Evolutionary conservation across 2,797 vertebrate genomes (phyloP), one percentile per base, ranked within the genome.

Genomic region (Notolepis coatsorum): DNA sequence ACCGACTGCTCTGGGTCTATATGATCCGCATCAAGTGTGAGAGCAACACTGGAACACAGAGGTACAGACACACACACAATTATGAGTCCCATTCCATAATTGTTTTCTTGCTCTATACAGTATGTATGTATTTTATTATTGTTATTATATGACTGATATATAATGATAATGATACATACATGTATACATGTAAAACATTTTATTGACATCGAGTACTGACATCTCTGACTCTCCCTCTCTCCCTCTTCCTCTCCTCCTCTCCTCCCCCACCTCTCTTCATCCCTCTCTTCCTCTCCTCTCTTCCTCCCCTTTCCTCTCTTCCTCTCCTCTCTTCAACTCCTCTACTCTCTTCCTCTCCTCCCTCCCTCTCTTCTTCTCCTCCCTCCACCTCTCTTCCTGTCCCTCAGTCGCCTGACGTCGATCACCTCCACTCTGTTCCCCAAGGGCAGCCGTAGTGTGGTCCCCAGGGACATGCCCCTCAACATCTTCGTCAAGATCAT

Each of bases 401-500:
- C 68, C 86, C 83, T 17, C 88, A 99, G 98, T 84, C 97, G 98
- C 35, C 94, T 99, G 85, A 97, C 95, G 55, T 96, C 96, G 81
- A 99, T 99, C 90, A 95, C 97, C 75, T 95, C 96, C 86, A 99
- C 96, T 1, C 93, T 99, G 81, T 99, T 99, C 88, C 97, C 98
- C 37, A 99, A 99, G 91, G 98, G 98, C 27, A 99, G 97, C 62
- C 95, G 98, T 1, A 97, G 96, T 15, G 98, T 99, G 25, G 95
- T 98, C n/a, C 98, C 98, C 56, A 93, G 98, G 80, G 98, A 99
- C 83, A 99, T 98, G 96, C 98, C 98, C 17, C 94, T 99, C 5
- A 99, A 99, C 78, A 99, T 99, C 78, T 99, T 99, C 66, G 97
- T 99, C 86, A 99, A 99, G 86, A 99, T 99, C 67, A 99, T 99